phyloP scores from a whole-genome alignment of 2,113 vertebrate species.

The Myrmophylax atrothorax region DNA sequence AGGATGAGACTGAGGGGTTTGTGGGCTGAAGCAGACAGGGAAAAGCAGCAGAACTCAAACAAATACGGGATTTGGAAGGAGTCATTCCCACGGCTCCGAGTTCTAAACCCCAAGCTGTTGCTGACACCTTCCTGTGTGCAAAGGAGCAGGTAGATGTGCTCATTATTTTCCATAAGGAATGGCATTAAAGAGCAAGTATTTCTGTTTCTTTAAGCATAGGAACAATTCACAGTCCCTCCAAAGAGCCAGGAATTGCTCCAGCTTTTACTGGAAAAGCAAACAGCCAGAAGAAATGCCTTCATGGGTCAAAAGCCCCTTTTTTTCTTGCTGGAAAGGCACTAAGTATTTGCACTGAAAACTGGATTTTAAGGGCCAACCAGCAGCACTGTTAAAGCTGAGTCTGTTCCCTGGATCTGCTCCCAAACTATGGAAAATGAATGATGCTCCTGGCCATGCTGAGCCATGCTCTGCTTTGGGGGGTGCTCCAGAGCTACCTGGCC shows the following conservation, averaged over 20 bases:
- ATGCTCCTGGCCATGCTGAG: accelerated
- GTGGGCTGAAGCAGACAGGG: conserved; percentile 8
- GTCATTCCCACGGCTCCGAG: neutral
- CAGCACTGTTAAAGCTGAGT: neutral
- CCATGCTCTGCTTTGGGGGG: neutral
- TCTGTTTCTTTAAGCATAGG: neutral
- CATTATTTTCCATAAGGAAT: neutral
- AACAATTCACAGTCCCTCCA: neutral
- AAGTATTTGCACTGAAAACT: neutral
- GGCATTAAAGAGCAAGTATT: neutral
- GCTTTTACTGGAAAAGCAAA: neutral
- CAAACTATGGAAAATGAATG: neutral
- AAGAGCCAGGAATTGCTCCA: neutral
- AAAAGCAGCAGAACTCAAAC: conserved; percentile 23
- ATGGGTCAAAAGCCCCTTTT: neutral
- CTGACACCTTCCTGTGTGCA: conserved; percentile 7
- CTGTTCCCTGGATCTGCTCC: neutral
- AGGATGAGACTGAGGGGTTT: neutral
- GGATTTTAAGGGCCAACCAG: neutral
- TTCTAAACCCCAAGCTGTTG: neutral
- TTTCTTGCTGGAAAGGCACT: neutral
- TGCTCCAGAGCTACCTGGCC: no score
- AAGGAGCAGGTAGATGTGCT: neutral
- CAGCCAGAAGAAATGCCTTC: neutral
- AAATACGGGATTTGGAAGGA: neutral